These are phyloP conservation scores for Folsomia candida DNA, from an alignment of 2,888 invertebrate species.

Conservation along the genomic window DNA sequence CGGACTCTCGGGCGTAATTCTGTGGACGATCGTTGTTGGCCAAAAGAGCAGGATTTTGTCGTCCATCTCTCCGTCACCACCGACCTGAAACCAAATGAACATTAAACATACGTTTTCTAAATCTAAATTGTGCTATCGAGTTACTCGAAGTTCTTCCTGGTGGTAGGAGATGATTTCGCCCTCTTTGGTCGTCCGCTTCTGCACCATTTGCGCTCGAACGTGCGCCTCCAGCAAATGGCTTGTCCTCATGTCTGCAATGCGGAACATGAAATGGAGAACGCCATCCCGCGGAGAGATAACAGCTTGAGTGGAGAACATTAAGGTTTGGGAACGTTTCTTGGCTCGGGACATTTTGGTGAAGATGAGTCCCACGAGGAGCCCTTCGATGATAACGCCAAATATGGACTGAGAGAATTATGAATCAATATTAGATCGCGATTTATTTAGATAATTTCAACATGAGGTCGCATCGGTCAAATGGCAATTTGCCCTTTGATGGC, in stretches of 20 bases:
- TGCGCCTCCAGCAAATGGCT: constrained; percentile 48
- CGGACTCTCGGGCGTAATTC: constrained; percentile 79
- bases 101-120: neutral
- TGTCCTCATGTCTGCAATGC: constrained; percentile 65
- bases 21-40: constrained; percentile 93
- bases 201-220: constrained; percentile 43
- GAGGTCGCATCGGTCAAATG: too few relatives aligned
- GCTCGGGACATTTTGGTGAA: constrained; percentile 95
- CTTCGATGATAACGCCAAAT: constrained; percentile 55
- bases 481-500: too few relatives aligned
- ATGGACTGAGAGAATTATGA: too few relatives aligned
- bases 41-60: constrained; percentile 90
- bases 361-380: constrained; percentile 53
- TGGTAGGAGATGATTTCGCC: constrained; percentile 45
- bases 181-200: constrained; percentile 39
- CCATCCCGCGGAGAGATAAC: constrained; percentile 85
- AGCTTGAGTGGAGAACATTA: constrained; percentile 82
- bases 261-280: constrained; percentile 78
- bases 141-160: constrained; percentile 40
- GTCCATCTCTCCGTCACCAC: constrained; percentile 48
- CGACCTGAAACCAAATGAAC: constrained; percentile 24
- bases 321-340: constrained; percentile 86
- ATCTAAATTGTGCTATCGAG: neutral
- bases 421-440: too few relatives aligned
- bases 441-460: too few relatives aligned